Base-by-base conservation (phyloP, 2,888 invertebrate genomes). In the Belgica antarctica region DNA sequence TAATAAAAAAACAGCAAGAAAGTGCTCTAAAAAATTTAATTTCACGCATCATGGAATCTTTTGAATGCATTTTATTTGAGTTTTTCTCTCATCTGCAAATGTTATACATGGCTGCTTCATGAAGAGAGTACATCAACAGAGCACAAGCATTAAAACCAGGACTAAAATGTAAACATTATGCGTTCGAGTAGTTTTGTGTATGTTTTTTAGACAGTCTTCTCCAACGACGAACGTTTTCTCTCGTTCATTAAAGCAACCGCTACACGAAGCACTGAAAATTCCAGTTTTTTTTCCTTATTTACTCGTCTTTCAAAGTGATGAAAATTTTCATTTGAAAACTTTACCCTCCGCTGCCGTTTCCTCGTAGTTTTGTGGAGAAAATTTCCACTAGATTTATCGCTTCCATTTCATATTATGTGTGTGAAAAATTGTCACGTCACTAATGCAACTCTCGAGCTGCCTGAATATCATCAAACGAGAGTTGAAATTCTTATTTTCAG, bases 291-390 rank as follows among this genome's bases (percentile, higher is more conserved):
- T 41, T 41, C 15, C 41, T 41, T 41, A 41, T 41, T 41, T 41
- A 41, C 41, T 41, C 41, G 41, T 2, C 41, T 63, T 63, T 63
- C n/a, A 63, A 63, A 63, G 31, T 34, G 62, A 27, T 62, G 46
- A 47, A 36, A 52, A 57, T 25, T 68, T 68, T 68, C 68, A 68
- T 68, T 52, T 28, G 34, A 52, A 68, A 68, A 57, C 19, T 68
- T 68, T 57, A 57, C 15, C 63, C 8, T 31, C 25, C 1, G 12
- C 8, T 41, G 3, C 31, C n/a, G n/a, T n/a, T n/a, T 31, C 12
- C 34, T 12, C 7, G 34, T 31, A 41, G 41, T 19, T 52, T 27
- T 27, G 19, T 59, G 7, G 25, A 59, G 27, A 59, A 27, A 12
- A 36, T 62, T 65, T 65, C 65, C 47, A 41, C 47, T 47, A 65